Percentiles rank a stretch among this genome's conserved stretches.
These are phyloP conservation scores for Drosophila dives DNA, from an alignment of 2,888 invertebrate species.

Conservation along the genomic window DNA sequence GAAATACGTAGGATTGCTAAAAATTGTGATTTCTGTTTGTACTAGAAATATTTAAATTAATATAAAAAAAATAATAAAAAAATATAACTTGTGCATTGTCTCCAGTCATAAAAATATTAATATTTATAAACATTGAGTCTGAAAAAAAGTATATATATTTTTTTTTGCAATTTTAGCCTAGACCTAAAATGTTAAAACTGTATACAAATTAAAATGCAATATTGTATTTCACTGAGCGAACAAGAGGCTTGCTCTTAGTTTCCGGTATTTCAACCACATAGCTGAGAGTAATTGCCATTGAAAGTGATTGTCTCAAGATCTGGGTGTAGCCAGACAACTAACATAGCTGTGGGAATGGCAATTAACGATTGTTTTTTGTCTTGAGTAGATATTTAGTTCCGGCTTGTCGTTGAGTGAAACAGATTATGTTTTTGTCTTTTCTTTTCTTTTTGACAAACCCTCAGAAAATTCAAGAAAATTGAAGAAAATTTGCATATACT, in stretches of 20 bases:
- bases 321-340: conserved; percentile 24
- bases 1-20: too few species aligned
- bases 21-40: not conserved
- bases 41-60: not conserved
- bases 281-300: conserved; percentile 42
- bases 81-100: not conserved
- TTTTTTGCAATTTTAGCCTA: not conserved
- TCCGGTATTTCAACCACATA: conserved; percentile 55
- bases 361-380: conserved; percentile 41
- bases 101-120: not conserved
- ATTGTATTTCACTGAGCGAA: not conserved
- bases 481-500: conserved; percentile 57
- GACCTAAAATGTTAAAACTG: not conserved
- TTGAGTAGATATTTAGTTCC: conserved; percentile 54
- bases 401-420: conserved; percentile 33
- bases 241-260: conserved; percentile 28
- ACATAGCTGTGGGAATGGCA: conserved; percentile 48
- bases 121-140: not conserved
- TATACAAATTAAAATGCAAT: not conserved
- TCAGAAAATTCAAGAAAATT: conserved; percentile 9
- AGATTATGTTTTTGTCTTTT: conserved; percentile 1
- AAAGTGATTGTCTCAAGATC: conserved; percentile 59
- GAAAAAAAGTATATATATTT: not conserved
- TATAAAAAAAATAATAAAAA: not conserved
- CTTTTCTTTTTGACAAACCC: conserved; percentile 1